A percentile compares a stretch with the other conserved stretches of the same genome.
Evolutionary conservation across 1,140 invertebrate species (phyloP).

Genomic region (Bombus confusus): DNA sequence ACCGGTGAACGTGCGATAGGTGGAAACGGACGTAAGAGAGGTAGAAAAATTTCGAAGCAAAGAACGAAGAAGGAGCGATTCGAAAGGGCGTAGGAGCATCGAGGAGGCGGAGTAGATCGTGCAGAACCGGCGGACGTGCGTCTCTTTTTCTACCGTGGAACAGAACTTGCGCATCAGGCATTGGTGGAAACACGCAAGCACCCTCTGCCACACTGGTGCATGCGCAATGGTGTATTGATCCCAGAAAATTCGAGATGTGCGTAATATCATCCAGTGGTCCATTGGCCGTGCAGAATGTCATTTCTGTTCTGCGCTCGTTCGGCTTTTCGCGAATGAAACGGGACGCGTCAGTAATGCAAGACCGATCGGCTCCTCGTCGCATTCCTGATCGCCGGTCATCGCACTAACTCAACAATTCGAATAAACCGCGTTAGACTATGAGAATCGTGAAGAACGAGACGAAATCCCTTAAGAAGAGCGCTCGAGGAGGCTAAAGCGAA

Average conservation of each 20-base stretch:
- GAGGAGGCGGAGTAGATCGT: constrained; percentile 28
- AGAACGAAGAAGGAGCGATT: not conserved
- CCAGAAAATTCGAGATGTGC: constrained; percentile 62
- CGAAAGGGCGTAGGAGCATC: constrained; percentile 52
- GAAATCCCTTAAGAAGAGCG: not conserved
- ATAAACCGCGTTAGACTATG: constrained; percentile 41
- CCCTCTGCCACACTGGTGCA: constrained; percentile 64
- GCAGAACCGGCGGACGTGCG: constrained; percentile 29
- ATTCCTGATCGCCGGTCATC: constrained; percentile 17
- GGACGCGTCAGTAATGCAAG: constrained; percentile 51
- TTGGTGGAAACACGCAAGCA: constrained; percentile 45
- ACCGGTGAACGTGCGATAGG: not conserved
- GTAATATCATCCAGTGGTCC: constrained; percentile 77
- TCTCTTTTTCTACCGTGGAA: constrained; percentile 52
- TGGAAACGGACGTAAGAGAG: not conserved
- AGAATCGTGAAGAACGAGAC: constrained; percentile 26
- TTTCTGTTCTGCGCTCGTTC: constrained; percentile 59
- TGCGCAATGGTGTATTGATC: constrained; percentile 79
- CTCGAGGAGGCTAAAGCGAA: constrained; percentile 1
- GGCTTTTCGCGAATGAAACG: constrained; percentile 35
- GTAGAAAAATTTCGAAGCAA: not conserved
- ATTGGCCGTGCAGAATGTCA: constrained; percentile 75
- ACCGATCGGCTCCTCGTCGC: constrained; percentile 9
- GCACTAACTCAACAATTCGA: not conserved
- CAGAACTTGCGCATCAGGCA: constrained; percentile 53